A percentile compares a stretch with the other conserved stretches of the same genome.
phyloP scores from a whole-genome alignment of 2,888 invertebrate species.

The Steinernema carpocapsae region DNA sequence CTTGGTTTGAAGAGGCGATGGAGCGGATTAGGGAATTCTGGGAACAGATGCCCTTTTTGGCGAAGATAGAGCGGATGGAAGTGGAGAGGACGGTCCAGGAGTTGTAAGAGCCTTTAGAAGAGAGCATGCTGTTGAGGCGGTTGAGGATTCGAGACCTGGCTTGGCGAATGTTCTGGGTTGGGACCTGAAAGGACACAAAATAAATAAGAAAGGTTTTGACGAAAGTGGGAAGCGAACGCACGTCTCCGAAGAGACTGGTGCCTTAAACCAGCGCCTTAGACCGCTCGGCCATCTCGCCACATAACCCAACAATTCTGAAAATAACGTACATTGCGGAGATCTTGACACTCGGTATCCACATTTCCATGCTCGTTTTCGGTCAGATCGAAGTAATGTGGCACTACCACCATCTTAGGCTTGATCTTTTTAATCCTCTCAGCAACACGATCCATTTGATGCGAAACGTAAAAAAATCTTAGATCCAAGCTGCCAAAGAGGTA shows the following conservation, averaged over 20 bases:
- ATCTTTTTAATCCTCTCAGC: conserved; percentile 41
- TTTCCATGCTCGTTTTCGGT: conserved; percentile 57
- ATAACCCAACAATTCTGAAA: not conserved
- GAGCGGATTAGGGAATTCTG: conserved; percentile 54
- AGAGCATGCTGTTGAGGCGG: conserved; percentile 51
- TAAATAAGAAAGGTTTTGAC: conserved; percentile 39
- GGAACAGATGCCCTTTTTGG: conserved; percentile 56
- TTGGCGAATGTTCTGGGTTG: conserved; percentile 45
- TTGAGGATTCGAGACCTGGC: conserved; percentile 52
- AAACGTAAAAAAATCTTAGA: conserved; percentile 53
- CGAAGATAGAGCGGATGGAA: conserved; percentile 48
- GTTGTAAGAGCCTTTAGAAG: conserved; percentile 45
- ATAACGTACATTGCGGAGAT: conserved; percentile 45
- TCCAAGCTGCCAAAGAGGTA: conserved; percentile 33
- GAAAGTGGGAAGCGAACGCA: conserved; percentile 83
- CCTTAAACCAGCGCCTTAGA: conserved; percentile 88
- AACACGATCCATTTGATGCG: conserved; percentile 52
- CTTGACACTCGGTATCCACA: conserved; percentile 56
- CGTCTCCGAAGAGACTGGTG: conserved; percentile 85
- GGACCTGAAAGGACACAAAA: conserved; percentile 41
- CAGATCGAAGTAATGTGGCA: conserved; percentile 61
- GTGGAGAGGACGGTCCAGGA: conserved; percentile 55
- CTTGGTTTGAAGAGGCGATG: conserved; percentile 1
- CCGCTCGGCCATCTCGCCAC: conserved; percentile 78
- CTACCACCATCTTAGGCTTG: conserved; percentile 45